Evolutionary conservation across 1,140 invertebrate species (phyloP), one percentile per base, ranked within the genome.

Genomic region (Copidosoma floridanum): DNA sequence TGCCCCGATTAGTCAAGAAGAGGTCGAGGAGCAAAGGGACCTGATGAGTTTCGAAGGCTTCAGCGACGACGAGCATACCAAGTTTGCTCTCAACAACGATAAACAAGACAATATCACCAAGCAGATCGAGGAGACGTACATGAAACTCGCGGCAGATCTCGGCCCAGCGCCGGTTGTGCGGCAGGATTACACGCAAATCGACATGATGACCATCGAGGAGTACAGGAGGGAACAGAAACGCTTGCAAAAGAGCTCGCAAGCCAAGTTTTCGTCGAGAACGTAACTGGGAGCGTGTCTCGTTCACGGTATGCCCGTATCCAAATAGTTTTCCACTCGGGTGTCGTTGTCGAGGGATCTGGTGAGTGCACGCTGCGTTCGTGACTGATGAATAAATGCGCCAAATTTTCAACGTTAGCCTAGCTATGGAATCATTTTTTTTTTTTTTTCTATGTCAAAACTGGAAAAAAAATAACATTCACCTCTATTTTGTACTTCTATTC

Each of bases 81-180:
- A 37, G n/a, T 47, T 61, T 12, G 41, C 8, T 4, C 16, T 4
- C 0, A 57, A 68, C 35, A 16, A 61, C 1, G 62, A 65, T 44
- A 69, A 69, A 21, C 74, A 79, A 35, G 69, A 76, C 0, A 76
- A 79, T 40, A 71, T 79, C 8, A 79, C 78, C 18, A 76, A 77
- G 61, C 75, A 78, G 48, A 78, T 81, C 74, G 75, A 81, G 27
- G 79, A 81, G 29, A 78, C 73, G 43, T 81, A 81, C 68, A 48
- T 78, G 21, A 81, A 79, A 59, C 58, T 81, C 14, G 73, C 79
- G 4, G 79, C 77, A 1, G 77, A 76, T 61, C 59, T 81, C 18
- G 76, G 77, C 46, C 55, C 50, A 12, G n/a, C 32, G 5, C 52
- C 11, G 20, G 2, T 29, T 2, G 16, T 23, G 0, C 12, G 8